Base-by-base conservation (phyloP, 1,140 invertebrate genomes). In the Cataglyphis hispanica region DNA sequence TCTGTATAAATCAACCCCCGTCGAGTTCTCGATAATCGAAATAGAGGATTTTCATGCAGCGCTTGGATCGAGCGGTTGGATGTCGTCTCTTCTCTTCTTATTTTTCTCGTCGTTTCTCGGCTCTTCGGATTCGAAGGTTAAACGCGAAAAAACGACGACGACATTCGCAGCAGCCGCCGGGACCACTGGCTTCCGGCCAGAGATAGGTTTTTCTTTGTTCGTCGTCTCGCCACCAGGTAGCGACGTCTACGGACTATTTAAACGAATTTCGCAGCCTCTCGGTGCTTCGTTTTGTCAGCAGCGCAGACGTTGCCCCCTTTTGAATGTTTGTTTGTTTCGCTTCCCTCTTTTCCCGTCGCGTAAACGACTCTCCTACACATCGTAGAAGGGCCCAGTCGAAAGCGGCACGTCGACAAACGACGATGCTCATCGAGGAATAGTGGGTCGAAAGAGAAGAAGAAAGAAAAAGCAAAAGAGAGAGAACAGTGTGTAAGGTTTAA, bases 261-360 rank as follows among this genome's bases (percentile, higher is more conserved):
- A 95, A 92, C 89, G 91, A 94, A 92, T 93, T 93, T 92, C 92
- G 87, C 88, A 89, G 84, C 88, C 87, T 88, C 86, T 91, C 92
- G 91, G 92, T 91, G 93, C 94, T 94, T 95, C 95, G 94, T 95
- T 94, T 94, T 92, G 94, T 94, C 92, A 93, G 94, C 93, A 94
- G 92, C 94, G 93, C 94, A 94, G 93, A 92, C 94, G 94, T 95
- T 95, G 93, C 91, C 93, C 90, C 53, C 27, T 83, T 91, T 91
- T 91, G 88, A 91, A 89, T 91, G 88, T 90, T 90, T 93, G 89
- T 93, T 88, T 92, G 58, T 88, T 91, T 88, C 83, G 53, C 46
- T 85, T 86, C 70, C 83, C 84, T 50, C 46, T 87, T 85, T 85
- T 60, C 67, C 34, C 80, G 80, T 88, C 66, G 78, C 78, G 77